A percentile compares a stretch with the other conserved stretches of the same genome.
phyloP scores from a whole-genome alignment of 2,888 invertebrate genomes.

The Oscheius sp. region DNA sequence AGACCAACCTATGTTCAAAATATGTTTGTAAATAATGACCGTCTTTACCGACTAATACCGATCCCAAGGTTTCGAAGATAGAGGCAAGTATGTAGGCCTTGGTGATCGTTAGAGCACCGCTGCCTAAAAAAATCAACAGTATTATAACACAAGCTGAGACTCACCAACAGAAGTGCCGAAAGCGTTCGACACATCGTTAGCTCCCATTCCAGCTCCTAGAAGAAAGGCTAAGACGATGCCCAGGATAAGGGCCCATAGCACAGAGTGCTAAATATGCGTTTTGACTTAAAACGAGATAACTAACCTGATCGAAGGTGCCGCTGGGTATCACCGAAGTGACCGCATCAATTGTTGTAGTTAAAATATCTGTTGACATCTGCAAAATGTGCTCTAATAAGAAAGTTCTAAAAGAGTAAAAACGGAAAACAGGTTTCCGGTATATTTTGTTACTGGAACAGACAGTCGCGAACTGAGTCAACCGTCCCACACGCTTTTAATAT shows the following conservation, averaged over 20 bases:
- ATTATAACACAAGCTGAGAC: neutral
- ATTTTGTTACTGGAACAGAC: too few species aligned
- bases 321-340: conserved; percentile 7
- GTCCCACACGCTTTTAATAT: too few species aligned
- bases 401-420: too few species aligned
- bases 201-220: conserved; percentile 95
- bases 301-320: conserved; percentile 28
- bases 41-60: conserved; percentile 87
- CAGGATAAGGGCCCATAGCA: conserved; percentile 86
- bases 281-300: neutral
- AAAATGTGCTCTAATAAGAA: neutral
- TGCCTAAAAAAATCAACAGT: conserved; percentile 15
- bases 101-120: conserved; percentile 79
- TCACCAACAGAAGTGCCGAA: conserved; percentile 81
- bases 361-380: conserved; percentile 6
- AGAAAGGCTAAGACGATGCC: conserved; percentile 94
- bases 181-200: conserved; percentile 97
- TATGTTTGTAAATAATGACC: neutral
- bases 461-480: too few species aligned
- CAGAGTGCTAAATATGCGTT: conserved; percentile 19
- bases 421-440: too few species aligned
- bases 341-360: conserved; percentile 8
- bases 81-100: conserved; percentile 95
- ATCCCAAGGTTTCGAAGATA: conserved; percentile 93
- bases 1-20: conserved; percentile 79